Evolutionary conservation across 2,888 invertebrate genomes (phyloP).

Genomic region (Macroteleia sp.): DNA sequence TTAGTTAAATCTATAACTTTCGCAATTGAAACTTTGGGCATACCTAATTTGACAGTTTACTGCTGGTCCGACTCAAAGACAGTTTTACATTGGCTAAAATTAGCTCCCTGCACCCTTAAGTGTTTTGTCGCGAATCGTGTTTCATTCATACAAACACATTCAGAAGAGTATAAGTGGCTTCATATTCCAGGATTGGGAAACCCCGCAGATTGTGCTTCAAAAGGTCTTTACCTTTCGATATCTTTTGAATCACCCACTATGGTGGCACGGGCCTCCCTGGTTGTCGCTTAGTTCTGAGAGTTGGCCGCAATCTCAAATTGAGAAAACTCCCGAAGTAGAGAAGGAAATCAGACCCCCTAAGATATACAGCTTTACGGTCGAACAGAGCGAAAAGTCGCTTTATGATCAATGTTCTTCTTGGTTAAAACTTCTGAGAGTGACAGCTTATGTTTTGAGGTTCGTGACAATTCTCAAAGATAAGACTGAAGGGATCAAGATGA

Average conservation of each 20-base stretch:
- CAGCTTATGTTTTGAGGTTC: neutral
- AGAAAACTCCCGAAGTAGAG: neutral
- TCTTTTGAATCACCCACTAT: neutral
- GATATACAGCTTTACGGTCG: neutral
- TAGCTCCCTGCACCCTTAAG: slow-evolving; percentile 33
- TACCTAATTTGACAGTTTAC: too few species aligned
- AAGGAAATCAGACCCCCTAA: neutral
- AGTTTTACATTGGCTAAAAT: slow-evolving; percentile 18
- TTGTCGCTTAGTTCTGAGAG: neutral
- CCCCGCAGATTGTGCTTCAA: neutral
- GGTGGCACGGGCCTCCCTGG: neutral
- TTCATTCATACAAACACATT: slow-evolving; percentile 51
- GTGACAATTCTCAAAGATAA: neutral
- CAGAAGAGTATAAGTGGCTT: slow-evolving; percentile 20
- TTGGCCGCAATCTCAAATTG: neutral
- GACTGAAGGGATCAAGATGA: neutral
- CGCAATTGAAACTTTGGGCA: too few species aligned
- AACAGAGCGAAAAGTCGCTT: neutral
- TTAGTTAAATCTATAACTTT: too few species aligned
- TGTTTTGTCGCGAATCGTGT: slow-evolving; percentile 60
- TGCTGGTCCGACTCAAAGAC: neutral
- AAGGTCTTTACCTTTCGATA: neutral
- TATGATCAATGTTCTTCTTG: neutral
- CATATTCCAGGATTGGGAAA: slow-evolving; percentile 22
- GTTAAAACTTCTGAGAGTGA: neutral